These are phyloP conservation scores for Microctonus hyperodae DNA, from an alignment of 2,888 invertebrate genomes.

Conservation along the genomic window DNA sequence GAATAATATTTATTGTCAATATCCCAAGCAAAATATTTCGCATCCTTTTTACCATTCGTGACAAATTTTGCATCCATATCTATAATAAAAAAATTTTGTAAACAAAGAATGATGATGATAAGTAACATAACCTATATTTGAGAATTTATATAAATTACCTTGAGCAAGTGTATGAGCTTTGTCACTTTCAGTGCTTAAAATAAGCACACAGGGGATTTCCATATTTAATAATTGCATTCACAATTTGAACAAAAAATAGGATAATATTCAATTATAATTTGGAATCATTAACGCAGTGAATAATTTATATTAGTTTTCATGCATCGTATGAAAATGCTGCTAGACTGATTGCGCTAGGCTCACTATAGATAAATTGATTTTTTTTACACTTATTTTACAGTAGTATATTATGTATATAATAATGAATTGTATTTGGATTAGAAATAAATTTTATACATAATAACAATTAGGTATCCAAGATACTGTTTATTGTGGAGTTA, in stretches of 20 bases:
- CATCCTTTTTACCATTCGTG: constrained; percentile 47
- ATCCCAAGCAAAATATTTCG: constrained; percentile 65
- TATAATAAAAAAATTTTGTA: constrained; percentile 32
- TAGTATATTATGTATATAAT: too few relatives aligned
- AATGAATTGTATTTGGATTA: too few relatives aligned
- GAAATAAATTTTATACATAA: not conserved
- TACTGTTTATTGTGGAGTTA: not conserved
- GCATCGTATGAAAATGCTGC: too few relatives aligned
- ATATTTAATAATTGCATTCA: constrained; percentile 34
- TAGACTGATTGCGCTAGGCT: too few relatives aligned
- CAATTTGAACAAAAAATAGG: not conserved
- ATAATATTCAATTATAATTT: not conserved
- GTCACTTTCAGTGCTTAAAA: constrained; percentile 48
- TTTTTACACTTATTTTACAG: too few relatives aligned
- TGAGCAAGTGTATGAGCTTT: constrained; percentile 52
- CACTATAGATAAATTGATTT: too few relatives aligned
- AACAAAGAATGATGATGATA: not conserved
- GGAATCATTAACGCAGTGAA: not conserved
- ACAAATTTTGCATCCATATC: constrained; percentile 54
- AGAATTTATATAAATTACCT: constrained; percentile 47
- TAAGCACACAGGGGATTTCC: constrained; percentile 54
- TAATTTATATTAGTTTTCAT: not conserved
- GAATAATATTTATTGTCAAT: constrained; percentile 78
- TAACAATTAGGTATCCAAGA: not conserved
- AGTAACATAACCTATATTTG: constrained; percentile 29